Percentiles rank a stretch among this genome's conserved stretches.
These are phyloP conservation scores for Mustelus asterias DNA, from an alignment of 2,113 vertebrate species.

Conservation along the genomic window DNA sequence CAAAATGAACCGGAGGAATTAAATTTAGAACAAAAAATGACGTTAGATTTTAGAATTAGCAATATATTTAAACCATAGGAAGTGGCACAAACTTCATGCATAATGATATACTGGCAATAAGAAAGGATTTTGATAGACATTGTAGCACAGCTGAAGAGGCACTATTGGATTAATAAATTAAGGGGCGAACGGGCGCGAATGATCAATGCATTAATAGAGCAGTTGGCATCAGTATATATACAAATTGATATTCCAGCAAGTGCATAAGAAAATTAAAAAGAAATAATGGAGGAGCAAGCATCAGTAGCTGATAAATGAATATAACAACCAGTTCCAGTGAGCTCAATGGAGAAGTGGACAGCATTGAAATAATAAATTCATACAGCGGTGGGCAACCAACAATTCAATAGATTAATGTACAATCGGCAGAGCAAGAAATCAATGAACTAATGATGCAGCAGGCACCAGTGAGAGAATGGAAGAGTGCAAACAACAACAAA, in stretches of 20 bases:
- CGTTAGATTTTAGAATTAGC: neutral
- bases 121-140: neutral
- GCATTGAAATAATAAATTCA: neutral
- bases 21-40: neutral
- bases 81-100: neutral
- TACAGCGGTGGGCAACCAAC: neutral
- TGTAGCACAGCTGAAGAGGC: neutral
- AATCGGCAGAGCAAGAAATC: neutral
- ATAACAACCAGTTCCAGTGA: neutral
- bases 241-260: neutral
- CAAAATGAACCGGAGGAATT: neutral
- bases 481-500: neutral
- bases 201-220: neutral
- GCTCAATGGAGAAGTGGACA: neutral
- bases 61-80: neutral
- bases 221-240: neutral
- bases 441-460: neutral
- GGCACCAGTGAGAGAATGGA: constrained; percentile 13
- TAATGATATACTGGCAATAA: neutral
- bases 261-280: neutral
- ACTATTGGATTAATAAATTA: neutral
- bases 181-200: neutral
- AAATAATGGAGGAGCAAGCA: neutral
- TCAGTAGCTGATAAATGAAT: neutral
- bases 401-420: neutral